These are phyloP conservation scores for Drosophila phalerata DNA, from an alignment of 2,888 invertebrate species.

Conservation along the genomic window DNA sequence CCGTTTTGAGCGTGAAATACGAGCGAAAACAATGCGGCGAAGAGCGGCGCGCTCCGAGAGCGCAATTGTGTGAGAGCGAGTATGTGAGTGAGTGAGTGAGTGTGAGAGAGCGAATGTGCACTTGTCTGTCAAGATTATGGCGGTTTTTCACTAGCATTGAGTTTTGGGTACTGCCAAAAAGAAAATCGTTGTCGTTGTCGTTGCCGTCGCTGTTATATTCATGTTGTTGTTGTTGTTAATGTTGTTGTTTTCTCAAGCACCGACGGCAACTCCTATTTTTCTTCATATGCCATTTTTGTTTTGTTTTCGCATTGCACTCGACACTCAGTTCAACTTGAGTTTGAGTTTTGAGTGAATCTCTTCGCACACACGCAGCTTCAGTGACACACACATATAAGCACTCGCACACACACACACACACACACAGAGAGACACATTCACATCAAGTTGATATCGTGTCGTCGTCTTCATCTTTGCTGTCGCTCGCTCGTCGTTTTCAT, in stretches of 20 bases:
- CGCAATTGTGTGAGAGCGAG: neutral
- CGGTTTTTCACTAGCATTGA: conserved; percentile 66
- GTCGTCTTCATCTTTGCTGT: conserved; percentile 83
- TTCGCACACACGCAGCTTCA: conserved; percentile 31
- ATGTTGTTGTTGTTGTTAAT: conserved; percentile 26
- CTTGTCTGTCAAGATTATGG: conserved; percentile 81
- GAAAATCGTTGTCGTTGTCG: conserved; percentile 48
- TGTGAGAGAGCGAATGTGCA: conserved; percentile 57
- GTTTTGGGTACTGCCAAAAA: conserved; percentile 54
- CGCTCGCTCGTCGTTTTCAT: conserved; percentile 83
- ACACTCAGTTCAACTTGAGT: conserved; percentile 43
- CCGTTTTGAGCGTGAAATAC: conserved; percentile 75
- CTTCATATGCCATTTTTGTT: conserved; percentile 72
- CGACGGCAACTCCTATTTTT: conserved; percentile 84
- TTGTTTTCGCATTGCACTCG: conserved; percentile 41
- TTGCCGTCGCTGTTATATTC: conserved; percentile 7
- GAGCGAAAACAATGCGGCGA: conserved; percentile 79
- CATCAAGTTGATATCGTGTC: conserved; percentile 82
- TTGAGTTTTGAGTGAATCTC: conserved; percentile 52
- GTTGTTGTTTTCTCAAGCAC: conserved; percentile 52
- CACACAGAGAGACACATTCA: conserved; percentile 37
- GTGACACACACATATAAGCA: conserved; percentile 12
- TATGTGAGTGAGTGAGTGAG: conserved; percentile 28
- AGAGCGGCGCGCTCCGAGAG: conserved; percentile 41
- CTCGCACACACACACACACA: conserved; percentile 1